Evolutionary conservation across 1,140 invertebrate genomes (phyloP).

Genomic region (Eulimnadia texana): DNA sequence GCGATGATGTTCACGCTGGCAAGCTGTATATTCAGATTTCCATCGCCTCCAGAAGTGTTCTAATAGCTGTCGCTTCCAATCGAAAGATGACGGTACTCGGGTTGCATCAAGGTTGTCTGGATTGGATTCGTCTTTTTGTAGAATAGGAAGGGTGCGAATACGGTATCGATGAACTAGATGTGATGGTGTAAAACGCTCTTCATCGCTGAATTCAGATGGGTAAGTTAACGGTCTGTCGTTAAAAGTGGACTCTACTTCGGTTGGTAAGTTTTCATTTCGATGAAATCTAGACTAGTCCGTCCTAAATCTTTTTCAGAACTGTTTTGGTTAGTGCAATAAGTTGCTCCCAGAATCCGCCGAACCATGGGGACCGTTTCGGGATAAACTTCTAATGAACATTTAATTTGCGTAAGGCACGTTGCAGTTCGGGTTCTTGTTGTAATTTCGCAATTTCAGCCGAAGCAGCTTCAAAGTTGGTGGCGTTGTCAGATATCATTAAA

Average conservation of each 20-base stretch:
- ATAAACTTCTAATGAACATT: slow-evolving; percentile 21
- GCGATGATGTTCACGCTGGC: background rate
- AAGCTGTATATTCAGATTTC: slow-evolving; percentile 10
- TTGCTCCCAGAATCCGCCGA: slow-evolving; percentile 26
- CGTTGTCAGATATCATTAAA: no score
- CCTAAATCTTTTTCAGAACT: slow-evolving; percentile 12
- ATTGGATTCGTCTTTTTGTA: no score
- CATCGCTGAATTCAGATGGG: background rate
- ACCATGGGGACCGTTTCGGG: slow-evolving; percentile 22
- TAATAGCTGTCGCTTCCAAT: background rate
- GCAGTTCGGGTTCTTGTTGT: background rate
- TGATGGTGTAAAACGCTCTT: background rate
- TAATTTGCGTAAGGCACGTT: background rate
- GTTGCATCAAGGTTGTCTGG: background rate
- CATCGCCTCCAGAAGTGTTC: slow-evolving; percentile 7
- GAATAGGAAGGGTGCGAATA: background rate
- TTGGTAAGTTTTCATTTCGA: background rate
- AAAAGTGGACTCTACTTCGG: slow-evolving; percentile 7
- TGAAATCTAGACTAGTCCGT: no score
- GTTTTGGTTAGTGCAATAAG: slow-evolving; percentile 22
- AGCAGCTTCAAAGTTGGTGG: no score
- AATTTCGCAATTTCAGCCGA: no score
- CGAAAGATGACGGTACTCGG: background rate
- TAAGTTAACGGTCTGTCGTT: slow-evolving; percentile 13
- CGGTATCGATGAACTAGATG: background rate